Percentiles rank a stretch among this genome's conserved stretches.
phyloP scores from a whole-genome alignment of 2,888 invertebrate genomes.

The Himalopsyche kuldschensis region DNA sequence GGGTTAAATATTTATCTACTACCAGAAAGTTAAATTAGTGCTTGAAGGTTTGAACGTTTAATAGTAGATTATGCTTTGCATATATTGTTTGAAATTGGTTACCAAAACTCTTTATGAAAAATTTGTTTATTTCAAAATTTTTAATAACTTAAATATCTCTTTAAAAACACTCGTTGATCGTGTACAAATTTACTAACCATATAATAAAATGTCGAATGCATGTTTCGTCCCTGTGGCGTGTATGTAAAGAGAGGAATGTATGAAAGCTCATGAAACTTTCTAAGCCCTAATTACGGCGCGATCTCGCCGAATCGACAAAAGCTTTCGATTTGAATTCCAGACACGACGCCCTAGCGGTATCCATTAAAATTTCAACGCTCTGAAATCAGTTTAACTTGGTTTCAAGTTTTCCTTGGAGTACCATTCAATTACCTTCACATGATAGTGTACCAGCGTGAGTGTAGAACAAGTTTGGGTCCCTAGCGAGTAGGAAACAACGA shows the following conservation, averaged over 20 bases:
- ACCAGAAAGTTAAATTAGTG: too few species aligned
- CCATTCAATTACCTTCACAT: slow-evolving; percentile 31
- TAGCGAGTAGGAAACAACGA: background rate
- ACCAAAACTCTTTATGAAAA: too few species aligned
- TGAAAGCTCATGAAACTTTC: background rate
- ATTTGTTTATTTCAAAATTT: too few species aligned
- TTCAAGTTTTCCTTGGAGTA: slow-evolving; percentile 21
- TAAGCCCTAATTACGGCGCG: slow-evolving; percentile 31
- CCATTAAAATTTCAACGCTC: slow-evolving; percentile 37
- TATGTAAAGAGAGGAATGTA: background rate
- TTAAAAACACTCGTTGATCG: too few species aligned
- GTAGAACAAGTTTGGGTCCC: background rate
- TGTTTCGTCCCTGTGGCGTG: too few species aligned
- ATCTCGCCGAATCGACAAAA: slow-evolving; percentile 19
- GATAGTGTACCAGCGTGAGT: background rate
- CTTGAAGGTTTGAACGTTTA: too few species aligned
- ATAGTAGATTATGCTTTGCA: too few species aligned
- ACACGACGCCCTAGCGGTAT: slow-evolving; percentile 27
- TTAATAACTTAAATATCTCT: too few species aligned
- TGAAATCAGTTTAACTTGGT: slow-evolving; percentile 31
- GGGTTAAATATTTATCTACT: too few species aligned
- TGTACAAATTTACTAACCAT: too few species aligned
- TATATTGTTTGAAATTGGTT: too few species aligned
- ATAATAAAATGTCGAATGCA: too few species aligned
- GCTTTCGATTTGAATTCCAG: slow-evolving; percentile 37